Percentiles rank a stretch among this genome's conserved stretches.
phyloP scores from a whole-genome alignment of 2,113 vertebrate species.

The Gymnorhina tibicen region DNA sequence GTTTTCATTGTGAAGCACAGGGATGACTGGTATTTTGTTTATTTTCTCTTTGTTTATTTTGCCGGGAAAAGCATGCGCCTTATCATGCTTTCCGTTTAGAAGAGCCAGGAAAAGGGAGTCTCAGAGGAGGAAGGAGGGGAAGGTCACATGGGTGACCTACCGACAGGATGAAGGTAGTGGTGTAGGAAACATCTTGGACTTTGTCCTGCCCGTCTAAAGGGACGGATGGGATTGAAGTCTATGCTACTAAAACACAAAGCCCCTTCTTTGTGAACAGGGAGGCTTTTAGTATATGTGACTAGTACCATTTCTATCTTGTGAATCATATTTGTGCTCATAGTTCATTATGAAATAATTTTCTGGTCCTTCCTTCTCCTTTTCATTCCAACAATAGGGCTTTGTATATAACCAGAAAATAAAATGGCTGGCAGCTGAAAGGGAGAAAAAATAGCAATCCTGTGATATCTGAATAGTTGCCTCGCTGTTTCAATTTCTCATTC shows the following conservation, averaged over 20 bases:
- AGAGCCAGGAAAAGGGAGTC: neutral
- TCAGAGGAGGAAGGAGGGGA: neutral
- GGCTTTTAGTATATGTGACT: neutral
- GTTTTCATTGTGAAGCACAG: neutral
- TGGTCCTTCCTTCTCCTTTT: neutral
- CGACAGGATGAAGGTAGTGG: rapidly evolving
- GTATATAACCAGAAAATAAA: neutral
- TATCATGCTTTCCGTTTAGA: neutral
- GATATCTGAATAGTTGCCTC: neutral
- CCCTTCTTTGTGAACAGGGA: neutral
- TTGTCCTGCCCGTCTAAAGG: neutral
- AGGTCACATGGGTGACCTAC: rapidly evolving
- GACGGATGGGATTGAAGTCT: neutral
- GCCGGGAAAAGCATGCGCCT: neutral
- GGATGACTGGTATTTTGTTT: neutral
- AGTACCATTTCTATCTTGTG: neutral
- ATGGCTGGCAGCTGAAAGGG: neutral
- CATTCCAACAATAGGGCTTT: neutral
- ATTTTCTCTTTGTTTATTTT: neutral
- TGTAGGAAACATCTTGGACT: neutral
- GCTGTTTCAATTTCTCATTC: neutral
- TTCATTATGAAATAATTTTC: neutral
- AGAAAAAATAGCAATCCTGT: neutral
- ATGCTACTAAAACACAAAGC: neutral
- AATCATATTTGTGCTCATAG: neutral